These are phyloP conservation scores for Scaptodrosophila lebanonensis DNA, from an alignment of 1,140 invertebrate genomes.

Conservation along the genomic window DNA sequence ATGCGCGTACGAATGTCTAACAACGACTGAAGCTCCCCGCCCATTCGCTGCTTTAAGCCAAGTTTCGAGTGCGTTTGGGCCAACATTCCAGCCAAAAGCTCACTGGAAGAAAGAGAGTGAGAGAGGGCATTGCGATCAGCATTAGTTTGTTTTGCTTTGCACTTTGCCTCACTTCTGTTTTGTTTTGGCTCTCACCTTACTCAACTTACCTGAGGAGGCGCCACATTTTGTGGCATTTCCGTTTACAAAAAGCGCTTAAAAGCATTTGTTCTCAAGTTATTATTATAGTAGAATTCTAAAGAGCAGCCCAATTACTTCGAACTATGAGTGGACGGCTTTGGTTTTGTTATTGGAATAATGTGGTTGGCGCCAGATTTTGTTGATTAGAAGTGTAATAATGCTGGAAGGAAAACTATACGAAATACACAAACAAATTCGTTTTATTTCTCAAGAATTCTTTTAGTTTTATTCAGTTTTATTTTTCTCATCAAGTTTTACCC, in stretches of 20 bases:
- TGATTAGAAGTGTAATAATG: conserved; percentile 60
- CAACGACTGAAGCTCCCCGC: conserved; percentile 48
- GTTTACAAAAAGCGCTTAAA: conserved; percentile 36
- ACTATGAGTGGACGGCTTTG: conserved; percentile 46
- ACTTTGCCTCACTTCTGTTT: conserved; percentile 61
- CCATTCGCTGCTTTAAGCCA: conserved; percentile 29
- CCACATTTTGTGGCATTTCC: conserved; percentile 29
- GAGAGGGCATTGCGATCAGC: conserved; percentile 44
- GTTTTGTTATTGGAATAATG: too few relatives aligned
- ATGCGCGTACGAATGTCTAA: conserved; percentile 61
- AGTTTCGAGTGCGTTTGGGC: conserved; percentile 34
- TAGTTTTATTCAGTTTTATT: conserved; percentile 57
- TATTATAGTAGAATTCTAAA: too few relatives aligned
- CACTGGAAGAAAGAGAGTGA: conserved; percentile 33
- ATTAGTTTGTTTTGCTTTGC: conserved; percentile 62
- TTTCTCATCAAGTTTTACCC: neutral
- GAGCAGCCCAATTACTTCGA: too few relatives aligned
- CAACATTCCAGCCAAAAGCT: conserved; percentile 8
- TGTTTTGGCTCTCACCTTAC: conserved; percentile 63
- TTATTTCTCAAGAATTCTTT: conserved; percentile 62
- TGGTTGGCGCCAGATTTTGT: too few relatives aligned
- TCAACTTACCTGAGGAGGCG: conserved; percentile 6
- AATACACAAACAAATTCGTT: conserved; percentile 36
- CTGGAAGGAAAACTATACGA: too few relatives aligned
- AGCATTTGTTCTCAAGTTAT: conserved; percentile 15